Conservation (phyloP, 2,888 invertebrate genomes). For the Eristalis intricaria region DNA sequence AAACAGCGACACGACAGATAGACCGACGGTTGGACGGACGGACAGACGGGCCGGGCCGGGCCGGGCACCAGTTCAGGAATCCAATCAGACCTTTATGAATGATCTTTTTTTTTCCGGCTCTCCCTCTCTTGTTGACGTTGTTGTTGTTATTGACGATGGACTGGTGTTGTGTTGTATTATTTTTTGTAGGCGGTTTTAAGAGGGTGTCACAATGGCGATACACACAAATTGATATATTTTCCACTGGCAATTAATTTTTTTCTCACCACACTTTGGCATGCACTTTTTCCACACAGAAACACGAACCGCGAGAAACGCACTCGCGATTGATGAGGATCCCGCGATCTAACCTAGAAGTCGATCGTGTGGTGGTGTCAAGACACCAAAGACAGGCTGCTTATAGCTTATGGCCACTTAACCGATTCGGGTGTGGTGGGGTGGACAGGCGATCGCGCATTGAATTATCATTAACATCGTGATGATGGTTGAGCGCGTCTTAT, state of each 20-base stretch:
- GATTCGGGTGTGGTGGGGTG: neutral
- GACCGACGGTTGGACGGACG: conserved; percentile 10
- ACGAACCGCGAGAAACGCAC: neutral
- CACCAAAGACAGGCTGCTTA: neutral
- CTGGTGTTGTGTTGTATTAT: conserved; percentile 7
- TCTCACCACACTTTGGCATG: conserved; percentile 3
- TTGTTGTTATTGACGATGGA: neutral
- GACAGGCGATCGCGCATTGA: conserved; percentile 18
- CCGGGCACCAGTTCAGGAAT: conserved; percentile 14
- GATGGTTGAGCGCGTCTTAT: conserved; percentile 42
- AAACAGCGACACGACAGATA: conserved; percentile 3
- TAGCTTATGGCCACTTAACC: conserved; percentile 8
- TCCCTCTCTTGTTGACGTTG: conserved; percentile 13
- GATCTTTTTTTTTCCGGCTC: conserved; percentile 47
- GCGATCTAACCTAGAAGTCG: neutral
- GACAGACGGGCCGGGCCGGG: conserved; percentile 16
- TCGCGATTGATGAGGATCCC: neutral
- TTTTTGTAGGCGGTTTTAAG: conserved; percentile 51
- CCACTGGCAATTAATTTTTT: neutral
- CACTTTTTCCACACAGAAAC: neutral
- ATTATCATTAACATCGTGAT: conserved; percentile 38
- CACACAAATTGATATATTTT: neutral
- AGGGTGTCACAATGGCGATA: conserved; percentile 45
- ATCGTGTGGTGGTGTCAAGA: neutral
- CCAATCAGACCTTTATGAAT: conserved; percentile 58